Evolutionary conservation across 2,113 vertebrate species (phyloP), one percentile per base, ranked within the genome.

Genomic region (Miniopterus natalensis): DNA sequence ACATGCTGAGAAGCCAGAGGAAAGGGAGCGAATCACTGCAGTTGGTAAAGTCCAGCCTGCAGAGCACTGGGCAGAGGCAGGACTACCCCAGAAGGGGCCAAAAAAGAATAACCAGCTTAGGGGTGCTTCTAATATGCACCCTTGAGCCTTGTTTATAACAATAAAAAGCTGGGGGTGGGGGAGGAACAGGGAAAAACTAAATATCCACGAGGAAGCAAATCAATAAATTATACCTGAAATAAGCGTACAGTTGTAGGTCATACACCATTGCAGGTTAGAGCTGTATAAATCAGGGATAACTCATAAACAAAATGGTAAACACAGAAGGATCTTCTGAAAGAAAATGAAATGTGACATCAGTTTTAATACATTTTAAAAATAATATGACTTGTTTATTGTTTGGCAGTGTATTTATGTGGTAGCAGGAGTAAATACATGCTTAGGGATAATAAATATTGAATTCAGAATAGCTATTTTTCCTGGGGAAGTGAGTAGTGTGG

Each of bases 321-420:
- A 63, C 7, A 36, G 55, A n/a, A 6, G 15, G 11, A 77, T 90
- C 2, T 42, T 6, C 25, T 73, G 27, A 84, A 88, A 36, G 66
- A 59, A 81, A 75, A 74, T 42, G 51, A 4, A 57, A 6, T 14
- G 21, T 70, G 25, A 15, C 3, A 42, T 29, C 10, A 13, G 42
- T 42, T 94, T 92, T 63, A 70, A 27, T 36, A 87, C 27, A 20
- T 21, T 55, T 91, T 61, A 47, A 45, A 93, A 96, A 89, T 65
- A 57, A 18, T 27, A 80, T 31, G 53, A 68, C 31, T 75, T 47
- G 36, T 45, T 66, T 73, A 85, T 55, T 93, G 1, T 80, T 89
- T 78, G 42, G 3, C 3, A 0, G 6, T 31, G 7, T 9, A 49
- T 55, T 81, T 51, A 78, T 36, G 7, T 51, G 85, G 14, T 20